Conservation (phyloP, 2,113 vertebrate genomes). For the Origma solitaria region DNA sequence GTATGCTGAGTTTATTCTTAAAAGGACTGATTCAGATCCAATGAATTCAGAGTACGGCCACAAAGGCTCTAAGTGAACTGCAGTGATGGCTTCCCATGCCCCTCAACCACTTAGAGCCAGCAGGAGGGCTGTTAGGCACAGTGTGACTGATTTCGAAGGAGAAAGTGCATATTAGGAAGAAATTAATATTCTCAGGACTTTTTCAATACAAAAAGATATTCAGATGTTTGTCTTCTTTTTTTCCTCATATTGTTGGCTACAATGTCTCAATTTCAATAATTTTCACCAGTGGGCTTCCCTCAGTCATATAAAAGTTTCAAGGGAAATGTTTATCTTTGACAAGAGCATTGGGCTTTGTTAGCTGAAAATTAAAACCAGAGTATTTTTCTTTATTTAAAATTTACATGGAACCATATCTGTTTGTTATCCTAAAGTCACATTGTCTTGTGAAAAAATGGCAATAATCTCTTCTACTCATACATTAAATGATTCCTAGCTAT, state of each 20-base stretch:
- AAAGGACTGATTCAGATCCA: not conserved
- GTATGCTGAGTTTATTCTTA: not conserved
- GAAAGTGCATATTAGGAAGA: not conserved
- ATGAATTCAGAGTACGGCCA: not conserved
- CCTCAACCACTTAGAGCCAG: not conserved
- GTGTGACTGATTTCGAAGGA: not conserved
- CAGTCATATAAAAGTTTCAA: not conserved
- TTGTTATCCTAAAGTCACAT: not conserved
- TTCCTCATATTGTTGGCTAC: not conserved
- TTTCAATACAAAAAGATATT: not conserved
- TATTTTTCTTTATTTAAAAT: not conserved
- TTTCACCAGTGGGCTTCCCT: not conserved
- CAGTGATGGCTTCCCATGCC: not conserved
- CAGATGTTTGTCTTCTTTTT: not conserved
- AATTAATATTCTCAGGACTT: not conserved
- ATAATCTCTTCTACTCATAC: not conserved
- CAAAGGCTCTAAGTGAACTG: not conserved
- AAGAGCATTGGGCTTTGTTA: not conserved
- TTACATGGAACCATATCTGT: not conserved
- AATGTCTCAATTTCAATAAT: not conserved
- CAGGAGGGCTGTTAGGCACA: not conserved
- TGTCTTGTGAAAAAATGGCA: not conserved
- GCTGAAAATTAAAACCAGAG: not conserved
- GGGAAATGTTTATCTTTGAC: not conserved
- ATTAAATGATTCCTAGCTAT: not conserved